Base-by-base conservation (phyloP, 2,113 vertebrate genomes). In the Amphiprion percula region DNA sequence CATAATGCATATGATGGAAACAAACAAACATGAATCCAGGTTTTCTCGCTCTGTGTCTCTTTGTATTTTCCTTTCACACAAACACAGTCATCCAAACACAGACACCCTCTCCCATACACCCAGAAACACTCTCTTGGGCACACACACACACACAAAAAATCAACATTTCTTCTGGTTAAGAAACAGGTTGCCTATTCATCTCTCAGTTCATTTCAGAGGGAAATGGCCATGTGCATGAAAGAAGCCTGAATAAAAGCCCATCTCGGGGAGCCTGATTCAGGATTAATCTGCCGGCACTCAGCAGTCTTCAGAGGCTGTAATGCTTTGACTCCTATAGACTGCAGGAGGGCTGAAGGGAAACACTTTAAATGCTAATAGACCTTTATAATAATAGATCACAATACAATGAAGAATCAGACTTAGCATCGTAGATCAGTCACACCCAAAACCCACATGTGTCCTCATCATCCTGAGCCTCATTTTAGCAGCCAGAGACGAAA, bases 291-390 rank as follows among this genome's bases (percentile, higher is more conserved):
- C 74, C 50, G 10, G 64, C n/a, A 56, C 87, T 87, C 84, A 71
- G 87, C 77, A 82, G 74, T 87, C 90, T 71, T 84, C 85, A 86
- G 84, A 89, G 83, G 81, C 89, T 86, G 70, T 86, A 88, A 89
- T 84, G 76, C 87, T 87, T 77, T 87, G 87, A 90, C 89, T 90
- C 83, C 79, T 83, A 87, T 82, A 84, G 86, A 90, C 90, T 88
- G 71, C 86, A 88, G 80, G 73, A 80, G 73, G 82, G 71, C 80
- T 85, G 82, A 66, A 69, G 85, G 79, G 88, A 75, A 90, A 78
- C 89, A 93, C 88, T 93, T 93, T 90, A 91, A 91, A 93, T 92
- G 91, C 88, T 90, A 92, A 93, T 92, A 80, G 80, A 0, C 66
- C 86, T 87, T 88, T 91, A 90, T 90, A 89, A 90, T 88, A 91